These are phyloP conservation scores for Forpus xanthops DNA, from an alignment of 2,797 vertebrate genomes.

Conservation along the genomic window DNA sequence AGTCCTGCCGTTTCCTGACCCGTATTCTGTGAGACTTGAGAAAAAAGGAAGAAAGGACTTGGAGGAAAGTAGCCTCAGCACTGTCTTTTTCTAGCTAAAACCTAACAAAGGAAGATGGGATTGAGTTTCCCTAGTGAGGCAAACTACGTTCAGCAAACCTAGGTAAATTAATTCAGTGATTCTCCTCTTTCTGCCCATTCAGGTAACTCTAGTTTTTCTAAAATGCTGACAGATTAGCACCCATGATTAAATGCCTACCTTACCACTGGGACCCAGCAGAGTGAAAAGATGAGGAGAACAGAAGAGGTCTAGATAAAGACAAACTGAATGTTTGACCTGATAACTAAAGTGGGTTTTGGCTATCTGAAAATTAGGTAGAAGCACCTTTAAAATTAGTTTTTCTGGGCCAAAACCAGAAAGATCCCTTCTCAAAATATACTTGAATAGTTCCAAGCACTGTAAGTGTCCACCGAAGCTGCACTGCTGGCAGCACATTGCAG, in stretches of 20 bases:
- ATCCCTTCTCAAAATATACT: background rate
- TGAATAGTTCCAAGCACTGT: background rate
- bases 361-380: background rate
- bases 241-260: background rate
- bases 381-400: background rate
- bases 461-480: background rate
- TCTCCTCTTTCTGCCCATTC: background rate
- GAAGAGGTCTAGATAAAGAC: background rate
- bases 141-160: background rate
- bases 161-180: background rate
- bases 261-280: background rate
- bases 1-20: background rate
- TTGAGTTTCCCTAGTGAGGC: background rate
- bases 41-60: background rate
- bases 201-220: background rate
- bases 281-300: background rate
- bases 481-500: rapidly evolving
- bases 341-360: background rate
- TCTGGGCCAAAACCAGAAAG: background rate
- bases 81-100: background rate
- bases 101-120: background rate
- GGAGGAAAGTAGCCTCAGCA: background rate
- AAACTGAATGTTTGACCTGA: background rate
- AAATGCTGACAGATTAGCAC: background rate
- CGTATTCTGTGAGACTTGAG: background rate